Base-by-base conservation (phyloP, 2,797 vertebrate genomes). In the Silurus lanzhouensis region DNA sequence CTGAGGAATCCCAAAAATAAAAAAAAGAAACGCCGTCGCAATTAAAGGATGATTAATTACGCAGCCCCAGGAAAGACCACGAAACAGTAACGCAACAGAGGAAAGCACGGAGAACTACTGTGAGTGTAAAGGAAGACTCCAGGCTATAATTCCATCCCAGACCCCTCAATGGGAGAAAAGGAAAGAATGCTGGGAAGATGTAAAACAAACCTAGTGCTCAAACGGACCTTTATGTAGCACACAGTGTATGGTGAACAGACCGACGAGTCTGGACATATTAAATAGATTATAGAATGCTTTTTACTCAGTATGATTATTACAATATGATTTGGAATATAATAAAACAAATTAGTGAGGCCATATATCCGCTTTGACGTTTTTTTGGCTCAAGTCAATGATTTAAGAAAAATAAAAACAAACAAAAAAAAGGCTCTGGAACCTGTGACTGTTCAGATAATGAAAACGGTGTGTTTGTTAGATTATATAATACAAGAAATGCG, bases 131-230 rank as follows among this genome's bases (percentile, higher is more conserved):
- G 63, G 20, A 82, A 55, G 68, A 79, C 8, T 61, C 9, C 57
- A 79, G 67, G 58, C 74, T 84, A 57, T 44, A 82, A 84, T 83
- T 89, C 70, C 84, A 82, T 10, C 22, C 74, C 57, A 22, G 78
- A 74, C 17, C 10, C 44, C 44, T 58, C 52, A 17, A n/a, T 61
- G 22, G 52, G n/a, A 48, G 20, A 31, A 76, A 63, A 31, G 14
- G 9, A 78, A 88, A 76, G 87, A 89, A 89, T 89, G 87, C 75
- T 68, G 81, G 80, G 72, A 84, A 74, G 57, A 67, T 70, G 83
- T 72, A 84, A 89, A 88, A 83, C 76, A 88, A 58, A 78, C 76
- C 19, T 72, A 63, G 52, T 57, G 48, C 70, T 48, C 60, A 27
- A 20, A 46, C 13, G 61, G 57, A 74, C 9, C 25, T 60, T 22